Percentiles rank a stretch among this genome's conserved stretches.
These are phyloP conservation scores for Tragopan temminckii DNA, from an alignment of 2,797 vertebrate species.

Conservation along the genomic window DNA sequence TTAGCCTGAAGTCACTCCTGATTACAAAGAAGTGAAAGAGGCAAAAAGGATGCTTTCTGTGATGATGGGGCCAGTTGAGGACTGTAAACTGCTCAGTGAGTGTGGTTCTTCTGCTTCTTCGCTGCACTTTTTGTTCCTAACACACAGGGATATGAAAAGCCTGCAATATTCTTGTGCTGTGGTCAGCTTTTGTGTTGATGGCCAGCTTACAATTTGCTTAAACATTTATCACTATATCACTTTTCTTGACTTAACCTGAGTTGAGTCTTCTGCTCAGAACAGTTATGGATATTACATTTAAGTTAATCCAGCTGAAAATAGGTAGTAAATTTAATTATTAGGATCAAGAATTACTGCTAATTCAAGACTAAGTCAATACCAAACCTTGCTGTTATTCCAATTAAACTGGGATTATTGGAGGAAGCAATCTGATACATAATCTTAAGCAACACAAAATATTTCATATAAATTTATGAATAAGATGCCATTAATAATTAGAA, in stretches of 20 bases:
- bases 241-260: background rate
- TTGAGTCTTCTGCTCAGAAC: background rate
- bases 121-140: background rate
- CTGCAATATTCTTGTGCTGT: background rate
- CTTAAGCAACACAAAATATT: background rate
- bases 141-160: background rate
- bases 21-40: background rate
- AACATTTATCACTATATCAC: background rate
- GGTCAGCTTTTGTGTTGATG: background rate
- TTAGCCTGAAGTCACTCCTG: background rate
- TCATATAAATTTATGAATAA: background rate
- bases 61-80: background rate
- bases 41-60: background rate
- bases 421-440: background rate
- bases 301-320: background rate
- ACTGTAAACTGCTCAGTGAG: background rate
- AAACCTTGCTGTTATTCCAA: background rate
- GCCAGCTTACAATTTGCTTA: background rate
- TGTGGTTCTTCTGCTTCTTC: background rate
- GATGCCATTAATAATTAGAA: background rate
- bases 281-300: background rate
- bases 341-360: background rate
- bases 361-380: background rate
- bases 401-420: background rate
- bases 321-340: background rate